These are phyloP conservation scores for Neomonachus schauinslandi DNA, from an alignment of 2,113 vertebrate species.

Conservation along the genomic window DNA sequence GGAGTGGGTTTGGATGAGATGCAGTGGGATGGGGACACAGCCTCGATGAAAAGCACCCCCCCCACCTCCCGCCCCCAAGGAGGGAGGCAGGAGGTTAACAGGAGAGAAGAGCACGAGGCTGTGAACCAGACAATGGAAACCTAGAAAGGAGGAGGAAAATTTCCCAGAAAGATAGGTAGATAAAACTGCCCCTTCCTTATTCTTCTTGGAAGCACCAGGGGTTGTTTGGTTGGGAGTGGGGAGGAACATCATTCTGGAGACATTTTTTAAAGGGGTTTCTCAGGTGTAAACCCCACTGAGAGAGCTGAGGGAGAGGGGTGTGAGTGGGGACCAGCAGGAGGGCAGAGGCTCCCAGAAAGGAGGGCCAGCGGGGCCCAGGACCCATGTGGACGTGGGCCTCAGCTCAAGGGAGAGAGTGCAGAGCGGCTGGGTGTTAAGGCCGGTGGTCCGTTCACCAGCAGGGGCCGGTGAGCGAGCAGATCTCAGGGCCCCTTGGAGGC, in stretches of 20 bases:
- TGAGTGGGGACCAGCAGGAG: not conserved
- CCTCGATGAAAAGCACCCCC: not conserved
- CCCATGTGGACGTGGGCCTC: fast-evolving
- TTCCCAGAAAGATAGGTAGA: not conserved
- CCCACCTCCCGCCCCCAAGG: not conserved
- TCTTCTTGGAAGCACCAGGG: not conserved
- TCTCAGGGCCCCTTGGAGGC: not conserved
- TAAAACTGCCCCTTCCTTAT: not conserved
- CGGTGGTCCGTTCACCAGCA: too few relatives aligned
- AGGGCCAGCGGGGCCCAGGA: too few relatives aligned
- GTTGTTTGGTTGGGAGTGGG: not conserved
- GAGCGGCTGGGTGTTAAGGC: not conserved
- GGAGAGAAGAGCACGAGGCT: not conserved
- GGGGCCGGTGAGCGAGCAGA: not conserved
- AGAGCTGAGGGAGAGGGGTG: not conserved
- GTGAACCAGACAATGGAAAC: not conserved
- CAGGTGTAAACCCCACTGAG: not conserved
- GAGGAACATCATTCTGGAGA: not conserved
- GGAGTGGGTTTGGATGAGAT: not conserved
- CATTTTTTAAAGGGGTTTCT: not conserved
- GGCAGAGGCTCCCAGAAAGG: not conserved
- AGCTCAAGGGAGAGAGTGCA: not conserved
- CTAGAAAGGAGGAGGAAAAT: not conserved
- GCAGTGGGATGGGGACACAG: not conserved
- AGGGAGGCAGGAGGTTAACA: not conserved